Percentiles rank a stretch among this genome's conserved stretches.
phyloP scores from a whole-genome alignment of 2,888 invertebrate species.

The Lochmaea crataegi region DNA sequence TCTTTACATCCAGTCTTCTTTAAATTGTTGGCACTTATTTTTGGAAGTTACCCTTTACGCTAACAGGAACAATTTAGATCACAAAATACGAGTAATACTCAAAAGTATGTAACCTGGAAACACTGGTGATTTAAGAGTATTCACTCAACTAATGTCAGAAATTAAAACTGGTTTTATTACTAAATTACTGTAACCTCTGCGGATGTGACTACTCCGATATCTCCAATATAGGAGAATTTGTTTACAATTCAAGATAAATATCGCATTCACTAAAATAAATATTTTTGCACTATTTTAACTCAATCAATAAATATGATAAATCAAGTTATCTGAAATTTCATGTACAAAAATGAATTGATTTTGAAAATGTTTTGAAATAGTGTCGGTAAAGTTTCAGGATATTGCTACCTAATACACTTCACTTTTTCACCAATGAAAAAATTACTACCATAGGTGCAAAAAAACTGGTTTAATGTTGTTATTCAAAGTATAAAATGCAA shows the following conservation, averaged over 20 bases:
- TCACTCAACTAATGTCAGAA: background rate
- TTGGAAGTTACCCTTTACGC: slow-evolving; percentile 40
- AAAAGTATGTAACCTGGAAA: slow-evolving; percentile 14
- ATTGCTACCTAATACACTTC: too few relatives aligned
- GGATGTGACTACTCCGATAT: background rate
- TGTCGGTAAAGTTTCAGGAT: too few relatives aligned
- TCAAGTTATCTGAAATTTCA: too few relatives aligned
- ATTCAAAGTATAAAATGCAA: too few relatives aligned
- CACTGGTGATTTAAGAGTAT: too few relatives aligned
- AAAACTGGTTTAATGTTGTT: too few relatives aligned
- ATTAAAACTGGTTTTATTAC: background rate
- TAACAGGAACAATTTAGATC: slow-evolving; percentile 47
- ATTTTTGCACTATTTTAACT: background rate
- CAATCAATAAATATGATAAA: too few relatives aligned
- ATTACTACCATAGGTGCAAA: too few relatives aligned
- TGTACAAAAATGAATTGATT: too few relatives aligned
- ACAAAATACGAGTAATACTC: slow-evolving; percentile 30
- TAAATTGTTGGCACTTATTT: slow-evolving; percentile 49
- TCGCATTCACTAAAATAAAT: background rate
- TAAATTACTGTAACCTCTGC: background rate
- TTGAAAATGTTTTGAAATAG: too few relatives aligned
- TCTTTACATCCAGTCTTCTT: slow-evolving; percentile 48
- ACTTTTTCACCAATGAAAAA: too few relatives aligned
- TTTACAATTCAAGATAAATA: background rate
- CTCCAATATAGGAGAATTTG: background rate